These are phyloP conservation scores for Manis crassicaudata DNA, from an alignment of 2,797 vertebrate species.

Conservation along the genomic window DNA sequence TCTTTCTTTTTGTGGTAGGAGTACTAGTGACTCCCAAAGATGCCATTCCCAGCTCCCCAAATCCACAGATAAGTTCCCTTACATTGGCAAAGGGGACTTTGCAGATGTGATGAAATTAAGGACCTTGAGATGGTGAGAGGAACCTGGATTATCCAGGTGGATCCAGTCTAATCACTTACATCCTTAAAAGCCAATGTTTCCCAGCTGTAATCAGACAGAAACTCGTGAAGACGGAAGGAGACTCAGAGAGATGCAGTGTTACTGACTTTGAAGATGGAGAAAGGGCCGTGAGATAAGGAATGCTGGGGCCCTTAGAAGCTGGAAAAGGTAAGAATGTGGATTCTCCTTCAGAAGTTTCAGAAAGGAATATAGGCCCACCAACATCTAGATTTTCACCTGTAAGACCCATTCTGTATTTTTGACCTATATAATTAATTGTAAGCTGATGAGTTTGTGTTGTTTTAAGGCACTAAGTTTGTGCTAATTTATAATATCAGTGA, in stretches of 20 bases:
- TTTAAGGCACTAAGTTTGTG: not conserved
- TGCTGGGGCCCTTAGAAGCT: not conserved
- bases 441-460: not conserved
- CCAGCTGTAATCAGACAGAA: not conserved
- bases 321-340: not conserved
- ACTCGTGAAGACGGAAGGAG: not conserved
- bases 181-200: not conserved
- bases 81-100: not conserved
- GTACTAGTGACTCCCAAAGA: not conserved
- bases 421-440: not conserved
- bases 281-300: not conserved
- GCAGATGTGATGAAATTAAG: not conserved
- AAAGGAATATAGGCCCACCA: not conserved
- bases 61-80: not conserved
- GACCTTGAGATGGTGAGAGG: not conserved
- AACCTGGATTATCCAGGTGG: not conserved
- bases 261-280: not conserved
- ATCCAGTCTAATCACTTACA: not conserved
- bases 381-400: not conserved
- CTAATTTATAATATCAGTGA: not conserved
- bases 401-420: not conserved
- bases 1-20: not conserved
- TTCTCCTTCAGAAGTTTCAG: not conserved
- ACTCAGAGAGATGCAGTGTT: not conserved
- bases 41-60: not conserved